phyloP scores from a whole-genome alignment of 2,888 invertebrate species.

The Andrena fulva region DNA sequence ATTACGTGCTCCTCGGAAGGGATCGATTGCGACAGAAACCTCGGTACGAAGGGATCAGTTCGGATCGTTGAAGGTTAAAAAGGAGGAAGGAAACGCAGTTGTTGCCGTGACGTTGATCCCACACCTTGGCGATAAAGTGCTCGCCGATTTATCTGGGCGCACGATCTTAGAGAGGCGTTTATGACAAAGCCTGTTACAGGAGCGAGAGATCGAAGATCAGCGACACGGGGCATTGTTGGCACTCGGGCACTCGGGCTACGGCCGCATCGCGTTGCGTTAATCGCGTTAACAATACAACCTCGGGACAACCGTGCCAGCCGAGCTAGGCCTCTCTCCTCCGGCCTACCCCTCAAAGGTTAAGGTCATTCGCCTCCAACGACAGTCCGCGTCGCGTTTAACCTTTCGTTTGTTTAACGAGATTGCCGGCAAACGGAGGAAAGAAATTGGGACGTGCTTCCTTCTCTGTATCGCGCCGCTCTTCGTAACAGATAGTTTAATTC shows the following conservation, averaged over 20 bases:
- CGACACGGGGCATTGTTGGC: conserved; percentile 66
- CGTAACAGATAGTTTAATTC: not conserved
- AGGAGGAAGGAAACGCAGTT: no score
- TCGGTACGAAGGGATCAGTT: no score
- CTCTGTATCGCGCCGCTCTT: not conserved
- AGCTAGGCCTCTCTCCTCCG: conserved; percentile 19
- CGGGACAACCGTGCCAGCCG: conserved; percentile 38
- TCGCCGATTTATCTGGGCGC: conserved; percentile 63
- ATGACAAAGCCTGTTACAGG: conserved; percentile 66
- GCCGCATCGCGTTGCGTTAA: conserved; percentile 51
- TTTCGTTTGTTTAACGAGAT: conserved; percentile 55
- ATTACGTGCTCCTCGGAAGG: no score
- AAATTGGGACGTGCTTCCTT: conserved; percentile 4
- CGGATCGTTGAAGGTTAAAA: no score
- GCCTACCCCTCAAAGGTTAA: conserved; percentile 55
- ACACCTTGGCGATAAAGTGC: not conserved
- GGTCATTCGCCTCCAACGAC: conserved; percentile 44
- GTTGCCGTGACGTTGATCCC: not conserved
- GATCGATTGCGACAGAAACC: no score
- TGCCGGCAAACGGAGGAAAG: conserved; percentile 45
- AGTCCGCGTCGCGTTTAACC: conserved; percentile 55
- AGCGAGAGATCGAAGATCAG: conserved; percentile 72
- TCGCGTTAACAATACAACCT: conserved; percentile 62
- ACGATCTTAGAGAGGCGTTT: conserved; percentile 70
- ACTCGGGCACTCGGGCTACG: conserved; percentile 51